Conservation (phyloP, 2,113 vertebrate genomes). For the Phrynocephalus versicolor region DNA sequence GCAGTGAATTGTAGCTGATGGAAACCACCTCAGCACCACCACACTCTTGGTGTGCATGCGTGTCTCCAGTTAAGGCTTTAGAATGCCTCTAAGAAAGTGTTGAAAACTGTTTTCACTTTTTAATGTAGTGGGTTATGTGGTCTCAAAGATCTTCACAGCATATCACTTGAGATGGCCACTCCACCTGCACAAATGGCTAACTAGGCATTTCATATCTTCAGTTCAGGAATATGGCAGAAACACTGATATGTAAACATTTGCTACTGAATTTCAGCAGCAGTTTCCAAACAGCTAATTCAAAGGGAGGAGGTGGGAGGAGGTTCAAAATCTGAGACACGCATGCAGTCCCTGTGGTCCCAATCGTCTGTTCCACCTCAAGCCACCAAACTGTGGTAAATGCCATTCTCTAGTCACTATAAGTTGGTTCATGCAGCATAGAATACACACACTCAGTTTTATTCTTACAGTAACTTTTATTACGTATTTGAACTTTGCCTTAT, state of each 20-base stretch:
- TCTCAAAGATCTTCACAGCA: background rate
- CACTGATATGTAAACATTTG: background rate
- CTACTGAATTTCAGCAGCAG: background rate
- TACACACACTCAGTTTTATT: no score
- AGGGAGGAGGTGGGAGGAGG: no score
- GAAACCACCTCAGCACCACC: background rate
- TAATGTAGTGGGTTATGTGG: background rate
- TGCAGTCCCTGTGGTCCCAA: no score
- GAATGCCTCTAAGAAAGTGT: background rate
- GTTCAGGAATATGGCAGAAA: background rate
- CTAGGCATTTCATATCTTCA: background rate
- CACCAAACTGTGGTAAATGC: no score
- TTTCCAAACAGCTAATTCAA: background rate
- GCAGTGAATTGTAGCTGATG: slow-evolving; percentile 29
- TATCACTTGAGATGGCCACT: background rate
- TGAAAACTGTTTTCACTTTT: background rate
- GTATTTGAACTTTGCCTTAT: no score
- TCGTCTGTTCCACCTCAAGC: no score
- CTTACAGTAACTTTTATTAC: no score
- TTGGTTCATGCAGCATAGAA: no score
- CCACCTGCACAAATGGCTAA: background rate
- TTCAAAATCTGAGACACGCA: no score
- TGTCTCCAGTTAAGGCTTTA: background rate
- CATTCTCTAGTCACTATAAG: no score
- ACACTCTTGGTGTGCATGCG: background rate